A percentile compares a stretch with the other conserved stretches of the same genome.
These are phyloP conservation scores for Anser cygnoides DNA, from an alignment of 2,113 vertebrate genomes.

Conservation along the genomic window DNA sequence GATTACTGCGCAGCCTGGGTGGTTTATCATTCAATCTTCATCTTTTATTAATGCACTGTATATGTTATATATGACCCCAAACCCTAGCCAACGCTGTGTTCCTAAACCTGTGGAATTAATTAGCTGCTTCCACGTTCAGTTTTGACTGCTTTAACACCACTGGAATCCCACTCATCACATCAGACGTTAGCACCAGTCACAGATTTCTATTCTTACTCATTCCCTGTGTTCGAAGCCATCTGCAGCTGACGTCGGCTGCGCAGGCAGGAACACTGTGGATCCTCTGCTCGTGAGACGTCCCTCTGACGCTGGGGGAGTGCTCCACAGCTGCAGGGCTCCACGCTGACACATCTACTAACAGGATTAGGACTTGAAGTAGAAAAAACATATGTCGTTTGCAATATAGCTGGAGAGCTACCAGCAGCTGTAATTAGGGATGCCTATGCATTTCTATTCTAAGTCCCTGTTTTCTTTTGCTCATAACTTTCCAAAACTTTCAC, in stretches of 20 bases:
- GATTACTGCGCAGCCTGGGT: conserved; percentile 20
- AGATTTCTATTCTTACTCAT: background rate
- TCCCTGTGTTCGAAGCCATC: background rate
- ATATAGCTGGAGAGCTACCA: conserved; percentile 61
- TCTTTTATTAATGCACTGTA: conserved; percentile 5
- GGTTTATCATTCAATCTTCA: conserved; percentile 22
- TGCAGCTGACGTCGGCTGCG: fast-evolving
- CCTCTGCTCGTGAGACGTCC: background rate
- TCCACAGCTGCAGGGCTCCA: conserved; percentile 21
- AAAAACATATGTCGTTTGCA: conserved; percentile 20
- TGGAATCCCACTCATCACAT: conserved; percentile 32
- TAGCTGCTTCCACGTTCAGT: background rate
- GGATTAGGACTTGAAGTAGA: conserved; percentile 38
- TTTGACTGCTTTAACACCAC: background rate
- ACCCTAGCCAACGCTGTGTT: background rate
- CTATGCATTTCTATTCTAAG: conserved; percentile 61
- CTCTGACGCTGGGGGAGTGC: fast-evolving
- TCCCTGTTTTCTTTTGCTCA: conserved; percentile 50
- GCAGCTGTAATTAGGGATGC: conserved; percentile 60
- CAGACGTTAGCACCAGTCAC: conserved; percentile 10
- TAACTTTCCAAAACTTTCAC: conserved; percentile 64
- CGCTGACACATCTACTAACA: conserved; percentile 48
- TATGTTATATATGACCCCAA: background rate
- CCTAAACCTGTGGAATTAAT: conserved; percentile 34
- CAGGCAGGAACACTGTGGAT: background rate